phyloP scores from a whole-genome alignment of 2,888 invertebrate genomes.

The Neoascia interrupta region DNA sequence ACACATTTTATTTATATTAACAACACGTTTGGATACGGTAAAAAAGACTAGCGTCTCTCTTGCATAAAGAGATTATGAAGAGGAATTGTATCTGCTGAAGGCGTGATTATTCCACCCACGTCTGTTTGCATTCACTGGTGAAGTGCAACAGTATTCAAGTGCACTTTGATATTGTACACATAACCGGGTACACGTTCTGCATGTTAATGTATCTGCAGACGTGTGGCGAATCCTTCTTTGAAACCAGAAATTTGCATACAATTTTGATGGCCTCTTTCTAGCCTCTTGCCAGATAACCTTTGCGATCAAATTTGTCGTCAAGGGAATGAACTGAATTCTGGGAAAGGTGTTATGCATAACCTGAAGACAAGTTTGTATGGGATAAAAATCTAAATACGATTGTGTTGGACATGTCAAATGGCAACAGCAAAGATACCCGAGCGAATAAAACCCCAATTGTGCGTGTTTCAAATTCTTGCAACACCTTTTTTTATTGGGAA shows the following conservation, averaged over 20 bases:
- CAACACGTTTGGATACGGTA: not conserved
- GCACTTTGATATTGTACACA: constrained; percentile 53
- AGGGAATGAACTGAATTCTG: no score
- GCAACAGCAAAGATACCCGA: no score
- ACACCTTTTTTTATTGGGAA: no score
- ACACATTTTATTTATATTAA: constrained; percentile 33
- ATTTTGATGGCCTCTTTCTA: not conserved
- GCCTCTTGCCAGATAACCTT: no score
- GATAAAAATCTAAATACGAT: no score
- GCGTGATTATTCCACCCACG: constrained; percentile 56
- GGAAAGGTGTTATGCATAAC: no score
- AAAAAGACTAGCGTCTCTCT: not conserved
- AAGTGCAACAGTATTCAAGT: constrained; percentile 62
- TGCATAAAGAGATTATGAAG: constrained; percentile 46
- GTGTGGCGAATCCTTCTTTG: not conserved
- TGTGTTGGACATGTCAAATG: no score
- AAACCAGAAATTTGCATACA: not conserved
- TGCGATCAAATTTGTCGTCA: no score
- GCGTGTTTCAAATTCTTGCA: no score
- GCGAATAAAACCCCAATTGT: no score
- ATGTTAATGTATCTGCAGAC: constrained; percentile 2
- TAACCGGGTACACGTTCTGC: constrained; percentile 52
- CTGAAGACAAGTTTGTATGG: no score
- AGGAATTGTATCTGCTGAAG: constrained; percentile 26
- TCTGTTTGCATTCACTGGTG: constrained; percentile 39